Conservation (phyloP, 2,797 vertebrate genomes). For the Acridotheres tristis region DNA sequence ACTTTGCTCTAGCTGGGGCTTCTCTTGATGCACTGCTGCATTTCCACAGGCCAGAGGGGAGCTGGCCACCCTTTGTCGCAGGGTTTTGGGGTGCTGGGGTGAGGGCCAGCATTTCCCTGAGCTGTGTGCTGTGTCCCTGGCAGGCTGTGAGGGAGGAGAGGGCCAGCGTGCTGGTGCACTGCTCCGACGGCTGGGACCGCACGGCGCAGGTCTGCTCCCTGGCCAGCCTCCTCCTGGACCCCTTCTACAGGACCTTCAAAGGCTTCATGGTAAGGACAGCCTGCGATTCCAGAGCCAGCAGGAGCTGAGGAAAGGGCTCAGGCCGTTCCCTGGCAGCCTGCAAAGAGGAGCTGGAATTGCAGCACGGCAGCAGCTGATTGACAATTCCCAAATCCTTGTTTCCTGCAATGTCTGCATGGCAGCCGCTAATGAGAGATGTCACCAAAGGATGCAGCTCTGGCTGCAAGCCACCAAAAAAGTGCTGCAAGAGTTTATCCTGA, state of each 20-base stretch:
- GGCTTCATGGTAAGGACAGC: slow-evolving; percentile 80
- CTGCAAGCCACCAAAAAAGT: neutral
- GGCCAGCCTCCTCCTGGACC: slow-evolving; percentile 80
- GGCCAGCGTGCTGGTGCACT: slow-evolving; percentile 82
- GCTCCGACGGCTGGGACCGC: slow-evolving; percentile 84
- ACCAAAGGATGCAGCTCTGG: neutral
- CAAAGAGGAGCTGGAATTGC: neutral
- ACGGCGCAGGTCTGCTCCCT: slow-evolving; percentile 85
- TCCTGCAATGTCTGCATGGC: neutral
- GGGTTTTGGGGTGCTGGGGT: no score
- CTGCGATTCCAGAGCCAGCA: neutral
- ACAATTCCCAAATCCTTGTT: neutral
- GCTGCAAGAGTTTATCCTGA: neutral
- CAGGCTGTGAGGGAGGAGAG: slow-evolving; percentile 81
- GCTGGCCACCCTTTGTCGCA: neutral
- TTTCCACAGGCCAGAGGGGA: neutral
- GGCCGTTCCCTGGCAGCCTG: neutral
- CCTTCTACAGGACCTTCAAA: slow-evolving; percentile 82
- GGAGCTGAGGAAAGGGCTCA: neutral
- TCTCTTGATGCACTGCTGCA: neutral
- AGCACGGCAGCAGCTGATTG: neutral
- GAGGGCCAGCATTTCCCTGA: neutral
- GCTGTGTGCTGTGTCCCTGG: neutral
- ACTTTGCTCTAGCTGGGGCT: neutral
- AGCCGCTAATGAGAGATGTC: neutral